Conservation (phyloP, 2,888 invertebrate species). For the Drosophila peninsularis region DNA sequence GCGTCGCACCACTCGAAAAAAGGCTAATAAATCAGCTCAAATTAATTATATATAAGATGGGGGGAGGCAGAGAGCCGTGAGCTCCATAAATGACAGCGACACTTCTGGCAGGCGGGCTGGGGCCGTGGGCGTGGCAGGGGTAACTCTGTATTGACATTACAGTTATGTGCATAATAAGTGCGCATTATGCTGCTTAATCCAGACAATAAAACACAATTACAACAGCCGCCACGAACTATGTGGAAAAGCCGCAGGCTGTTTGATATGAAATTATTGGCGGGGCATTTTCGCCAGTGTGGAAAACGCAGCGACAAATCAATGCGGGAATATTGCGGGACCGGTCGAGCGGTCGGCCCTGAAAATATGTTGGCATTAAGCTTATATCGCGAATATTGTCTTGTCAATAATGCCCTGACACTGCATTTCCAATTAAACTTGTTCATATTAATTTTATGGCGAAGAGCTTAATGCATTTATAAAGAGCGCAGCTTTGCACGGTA, state of each 20-base stretch:
- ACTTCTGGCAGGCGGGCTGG: conserved; percentile 8
- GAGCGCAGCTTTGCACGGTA: background rate
- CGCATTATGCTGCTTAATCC: conserved; percentile 45
- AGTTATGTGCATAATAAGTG: conserved; percentile 49
- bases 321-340: conserved; percentile 13
- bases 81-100: conserved; percentile 25
- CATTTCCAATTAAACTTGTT: conserved; percentile 45
- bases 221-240: conserved; percentile 13
- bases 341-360: background rate
- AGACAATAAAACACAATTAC: conserved; percentile 40
- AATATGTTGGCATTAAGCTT: conserved; percentile 25
- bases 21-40: conserved; percentile 61
- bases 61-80: background rate
- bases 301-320: conserved; percentile 23
- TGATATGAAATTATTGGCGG: conserved; percentile 31
- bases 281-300: background rate
- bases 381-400: conserved; percentile 31
- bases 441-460: conserved; percentile 28
- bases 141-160: conserved; percentile 50
- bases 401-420: conserved; percentile 23
- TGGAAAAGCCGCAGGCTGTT: conserved; percentile 19
- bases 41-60: conserved; percentile 37
- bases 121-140: background rate
- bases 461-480: conserved; percentile 34
- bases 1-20: conserved; percentile 20